Conservation (phyloP, 2,113 vertebrate genomes). For the Sorex fumeus region DNA sequence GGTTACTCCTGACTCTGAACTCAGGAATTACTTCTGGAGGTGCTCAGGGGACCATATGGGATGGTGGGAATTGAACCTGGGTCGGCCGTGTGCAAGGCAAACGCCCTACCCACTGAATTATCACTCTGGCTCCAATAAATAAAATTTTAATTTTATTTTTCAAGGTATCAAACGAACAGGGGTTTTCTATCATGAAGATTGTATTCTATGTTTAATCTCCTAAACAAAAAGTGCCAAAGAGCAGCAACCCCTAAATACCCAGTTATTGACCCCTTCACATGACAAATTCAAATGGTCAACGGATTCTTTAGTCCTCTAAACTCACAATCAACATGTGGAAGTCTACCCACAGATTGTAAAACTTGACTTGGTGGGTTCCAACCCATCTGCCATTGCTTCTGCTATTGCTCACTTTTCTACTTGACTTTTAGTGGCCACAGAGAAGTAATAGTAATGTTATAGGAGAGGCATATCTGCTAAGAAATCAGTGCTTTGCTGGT, state of each 20-base stretch:
- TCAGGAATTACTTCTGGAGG: no score
- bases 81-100: no score
- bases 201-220: background rate
- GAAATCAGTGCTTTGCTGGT: background rate
- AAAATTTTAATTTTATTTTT: slow-evolving; percentile 12
- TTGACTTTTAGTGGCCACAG: background rate
- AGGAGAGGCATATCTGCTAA: background rate
- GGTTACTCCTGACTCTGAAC: no score
- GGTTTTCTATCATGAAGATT: background rate
- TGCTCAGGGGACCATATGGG: no score
- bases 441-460: background rate
- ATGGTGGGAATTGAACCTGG: no score
- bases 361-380: background rate
- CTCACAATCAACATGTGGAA: background rate
- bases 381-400: background rate
- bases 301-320: background rate
- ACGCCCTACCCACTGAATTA: no score
- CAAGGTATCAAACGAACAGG: background rate
- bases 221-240: background rate
- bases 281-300: background rate
- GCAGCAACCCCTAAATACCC: background rate
- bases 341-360: background rate
- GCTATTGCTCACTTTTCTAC: background rate
- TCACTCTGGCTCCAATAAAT: no score
- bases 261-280: background rate